Base-by-base conservation (phyloP, 2,888 invertebrate genomes). In the Synergus umbraculus region DNA sequence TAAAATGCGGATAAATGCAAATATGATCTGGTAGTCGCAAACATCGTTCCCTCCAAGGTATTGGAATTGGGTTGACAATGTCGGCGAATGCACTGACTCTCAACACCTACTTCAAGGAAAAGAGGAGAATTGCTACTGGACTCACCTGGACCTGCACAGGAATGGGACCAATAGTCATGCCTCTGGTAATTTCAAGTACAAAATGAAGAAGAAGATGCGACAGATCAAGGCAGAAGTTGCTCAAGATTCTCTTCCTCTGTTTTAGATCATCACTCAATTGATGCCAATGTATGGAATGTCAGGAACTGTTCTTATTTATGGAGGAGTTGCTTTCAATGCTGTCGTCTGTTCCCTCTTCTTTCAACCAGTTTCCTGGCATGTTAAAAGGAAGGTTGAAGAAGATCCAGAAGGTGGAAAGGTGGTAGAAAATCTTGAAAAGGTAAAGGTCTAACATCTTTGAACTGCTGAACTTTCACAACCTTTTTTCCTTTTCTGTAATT, bases 331-430 rank as follows among this genome's bases (percentile, higher is more conserved):
- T 1, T 92, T 96, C 78, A 95, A 96, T 88, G 94, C 95, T 0
- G 91, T 96, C 76, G 95, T 95, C 43, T 95, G 95, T 84, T 94
- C 96, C 3, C 92, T 95, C 79, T 91, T 96, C 77, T 92, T 96
- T 65, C 96, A 96, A 88, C 96, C 96, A 4, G 96, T 96, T 0
- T 95, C 95, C 90, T 95, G 95, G 96, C 96, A 96, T 89, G 92
- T 94, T 4, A 94, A 94, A 88, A 93, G 92, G 85, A 89, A 90
- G 81, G 89, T 89, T 77, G 63, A 37, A 0, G 12, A 69, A 0
- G 76, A 15, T n/a, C 4, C 81, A 82, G 76, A 81, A 83, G 77
- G 46, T n/a, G 44, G 15, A 76, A 44, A 73, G 3, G 76, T 76
- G 63, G 41, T 58, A 22, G 82, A 78, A 29, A 69, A 18, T 29